Percentiles rank a stretch among this genome's conserved stretches.
Evolutionary conservation across 2,888 invertebrate species (phyloP).

Genomic region (Hydraecia micacea): DNA sequence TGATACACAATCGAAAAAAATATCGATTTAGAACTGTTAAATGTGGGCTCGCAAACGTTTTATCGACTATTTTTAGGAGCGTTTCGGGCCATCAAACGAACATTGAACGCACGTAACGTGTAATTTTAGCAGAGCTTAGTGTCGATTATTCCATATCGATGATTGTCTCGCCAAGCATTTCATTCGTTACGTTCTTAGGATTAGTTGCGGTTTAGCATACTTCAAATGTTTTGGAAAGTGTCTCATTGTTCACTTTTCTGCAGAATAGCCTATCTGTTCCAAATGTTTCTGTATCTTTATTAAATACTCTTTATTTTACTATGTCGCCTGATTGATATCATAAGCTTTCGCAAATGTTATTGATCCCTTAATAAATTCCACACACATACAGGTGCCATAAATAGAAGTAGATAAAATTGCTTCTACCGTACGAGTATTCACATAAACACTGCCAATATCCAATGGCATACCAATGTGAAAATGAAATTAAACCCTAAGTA

Average conservation of each 20-base stretch:
- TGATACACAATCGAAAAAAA: constrained; percentile 10
- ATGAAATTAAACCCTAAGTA: constrained; percentile 18
- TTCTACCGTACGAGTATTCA: constrained; percentile 30
- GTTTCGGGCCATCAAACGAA: constrained; percentile 49
- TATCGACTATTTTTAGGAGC: constrained; percentile 43
- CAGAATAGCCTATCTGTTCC: background rate
- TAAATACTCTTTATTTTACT: background rate
- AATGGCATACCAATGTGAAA: constrained; percentile 33
- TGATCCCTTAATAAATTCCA: constrained; percentile 37
- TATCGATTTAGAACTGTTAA: constrained; percentile 15
- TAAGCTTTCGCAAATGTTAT: constrained; percentile 13
- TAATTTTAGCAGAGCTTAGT: constrained; percentile 37
- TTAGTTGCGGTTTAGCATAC: constrained; percentile 39
- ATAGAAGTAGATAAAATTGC: constrained; percentile 24
- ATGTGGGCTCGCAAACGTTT: constrained; percentile 34
- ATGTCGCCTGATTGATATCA: background rate
- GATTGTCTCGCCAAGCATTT: constrained; percentile 28
- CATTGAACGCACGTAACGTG: constrained; percentile 48
- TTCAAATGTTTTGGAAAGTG: constrained; percentile 47
- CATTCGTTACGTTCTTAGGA: constrained; percentile 42
- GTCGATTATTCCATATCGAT: constrained; percentile 36
- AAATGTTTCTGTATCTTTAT: background rate
- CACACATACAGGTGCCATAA: constrained; percentile 19
- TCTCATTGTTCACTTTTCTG: constrained; percentile 1
- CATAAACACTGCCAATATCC: constrained; percentile 25